Conservation (phyloP, 1,140 invertebrate species). For the Lepidurus arcticus region DNA sequence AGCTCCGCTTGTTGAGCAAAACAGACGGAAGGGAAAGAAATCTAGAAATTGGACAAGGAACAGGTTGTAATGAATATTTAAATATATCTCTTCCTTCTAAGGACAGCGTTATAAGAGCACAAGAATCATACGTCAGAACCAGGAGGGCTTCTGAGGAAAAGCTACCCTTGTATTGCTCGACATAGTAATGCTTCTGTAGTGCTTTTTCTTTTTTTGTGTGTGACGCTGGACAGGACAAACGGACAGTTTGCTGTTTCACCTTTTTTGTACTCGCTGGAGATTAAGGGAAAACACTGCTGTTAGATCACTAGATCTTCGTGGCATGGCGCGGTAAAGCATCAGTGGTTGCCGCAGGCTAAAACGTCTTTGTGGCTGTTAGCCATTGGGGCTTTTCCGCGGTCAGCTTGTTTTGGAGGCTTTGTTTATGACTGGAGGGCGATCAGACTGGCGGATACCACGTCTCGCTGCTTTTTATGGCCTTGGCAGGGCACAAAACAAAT, state of each 20-base stretch:
- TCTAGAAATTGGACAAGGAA: neutral
- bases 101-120: neutral
- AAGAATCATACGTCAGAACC: neutral
- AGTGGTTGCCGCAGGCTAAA: neutral
- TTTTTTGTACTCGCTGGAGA: neutral
- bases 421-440: neutral
- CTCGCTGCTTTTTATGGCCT: neutral
- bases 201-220: no score
- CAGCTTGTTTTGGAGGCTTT: neutral
- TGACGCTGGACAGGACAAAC: no score
- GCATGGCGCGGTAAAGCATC: neutral
- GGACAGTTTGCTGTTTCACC: neutral
- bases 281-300: neutral
- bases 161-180: neutral
- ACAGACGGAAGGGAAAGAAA: neutral
- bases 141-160: neutral
- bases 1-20: neutral
- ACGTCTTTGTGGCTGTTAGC: neutral
- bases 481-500: neutral
- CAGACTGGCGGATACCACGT: neutral
- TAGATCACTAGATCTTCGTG: neutral
- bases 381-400: neutral
- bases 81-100: neutral
- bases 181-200: no score
- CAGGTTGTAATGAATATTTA: constrained; percentile 11